Evolutionary conservation across 1,140 invertebrate species (phyloP).

Genomic region (Drosophila ohnishii): DNA sequence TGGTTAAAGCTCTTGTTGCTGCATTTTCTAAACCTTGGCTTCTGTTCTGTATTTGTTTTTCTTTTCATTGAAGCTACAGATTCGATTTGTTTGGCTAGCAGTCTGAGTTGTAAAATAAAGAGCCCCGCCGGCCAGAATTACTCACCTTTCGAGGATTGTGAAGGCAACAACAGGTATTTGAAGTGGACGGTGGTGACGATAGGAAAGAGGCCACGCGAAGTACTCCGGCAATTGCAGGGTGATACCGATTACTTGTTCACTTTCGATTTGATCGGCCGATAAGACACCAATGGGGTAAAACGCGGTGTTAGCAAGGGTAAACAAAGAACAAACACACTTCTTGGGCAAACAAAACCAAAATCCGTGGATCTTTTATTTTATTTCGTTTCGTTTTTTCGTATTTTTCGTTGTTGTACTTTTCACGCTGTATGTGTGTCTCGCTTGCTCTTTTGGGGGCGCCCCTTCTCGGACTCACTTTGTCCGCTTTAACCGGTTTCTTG

Average conservation of each 20-base stretch:
- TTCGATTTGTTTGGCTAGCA: not conserved
- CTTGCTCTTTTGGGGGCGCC: conserved; percentile 33
- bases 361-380: conserved; percentile 40
- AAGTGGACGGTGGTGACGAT: conserved; percentile 25
- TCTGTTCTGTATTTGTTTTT: not conserved
- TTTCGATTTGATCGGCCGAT: conserved; percentile 64
- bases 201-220: conserved; percentile 35
- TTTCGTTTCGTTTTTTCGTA: conserved; percentile 20
- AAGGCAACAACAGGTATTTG: conserved; percentile 37
- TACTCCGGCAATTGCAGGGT: conserved; percentile 38
- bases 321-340: conserved; percentile 48
- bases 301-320: conserved; percentile 38
- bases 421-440: conserved; percentile 37
- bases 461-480: conserved; percentile 35
- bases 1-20: not conserved
- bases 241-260: conserved; percentile 62
- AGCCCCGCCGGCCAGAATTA: conserved; percentile 1
- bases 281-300: conserved; percentile 32
- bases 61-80: not conserved
- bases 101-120: not conserved
- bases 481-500: conserved; percentile 67
- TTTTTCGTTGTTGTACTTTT: conserved; percentile 34
- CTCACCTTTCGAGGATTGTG: conserved; percentile 27
- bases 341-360: conserved; percentile 34
- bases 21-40: not conserved